Base-by-base conservation (phyloP, 2,888 invertebrate genomes). In the Andrena bicolor region DNA sequence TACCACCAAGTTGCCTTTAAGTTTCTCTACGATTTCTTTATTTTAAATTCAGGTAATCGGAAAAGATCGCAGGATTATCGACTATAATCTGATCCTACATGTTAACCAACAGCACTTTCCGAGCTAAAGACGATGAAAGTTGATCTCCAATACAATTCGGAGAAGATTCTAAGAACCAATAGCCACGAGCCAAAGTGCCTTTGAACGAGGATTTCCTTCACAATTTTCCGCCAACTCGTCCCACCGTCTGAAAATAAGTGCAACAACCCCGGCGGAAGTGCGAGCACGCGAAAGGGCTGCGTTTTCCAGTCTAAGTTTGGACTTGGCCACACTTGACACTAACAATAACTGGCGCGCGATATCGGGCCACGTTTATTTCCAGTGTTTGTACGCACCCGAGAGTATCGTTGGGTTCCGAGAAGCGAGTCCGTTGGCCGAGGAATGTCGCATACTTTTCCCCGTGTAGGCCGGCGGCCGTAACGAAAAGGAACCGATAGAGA, bases 331-430 rank as follows among this genome's bases (percentile, higher is more conserved):
- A 77, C 30, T 60, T 56, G 58, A 77, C 49, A 77, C 72, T 72
- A 72, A 72, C 58, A 65, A 72, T 77, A 77, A 72, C 73, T n/a
- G 65, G 35, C 30, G 20, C 49, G 3, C 64, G 32, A 73, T 73
- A 63, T 56, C 35, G 51, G 70, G 20, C 56, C 48, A 63, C 71
- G 56, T 63, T 64, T 49, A 68, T 30, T 28, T 35, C 26, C 49
- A 35, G 26, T 51, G 68, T 75, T 75, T 75, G 35, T n/a, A 75
- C 20, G 49, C 49, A 26, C 35, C 32, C 71, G 76, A 48, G 64
- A 71, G 63, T 76, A 63, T 13, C 70, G 32, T 30, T n/a, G 4
- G n/a, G 30, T 68, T 68, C 68, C 26, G 32, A 56, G 66, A 77
- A 61, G 51, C 20, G 30, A n/a, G 65, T 13, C 8, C 56, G 56